These are phyloP conservation scores for Trogon melanurus DNA, from an alignment of 2,113 vertebrate species.

Conservation along the genomic window DNA sequence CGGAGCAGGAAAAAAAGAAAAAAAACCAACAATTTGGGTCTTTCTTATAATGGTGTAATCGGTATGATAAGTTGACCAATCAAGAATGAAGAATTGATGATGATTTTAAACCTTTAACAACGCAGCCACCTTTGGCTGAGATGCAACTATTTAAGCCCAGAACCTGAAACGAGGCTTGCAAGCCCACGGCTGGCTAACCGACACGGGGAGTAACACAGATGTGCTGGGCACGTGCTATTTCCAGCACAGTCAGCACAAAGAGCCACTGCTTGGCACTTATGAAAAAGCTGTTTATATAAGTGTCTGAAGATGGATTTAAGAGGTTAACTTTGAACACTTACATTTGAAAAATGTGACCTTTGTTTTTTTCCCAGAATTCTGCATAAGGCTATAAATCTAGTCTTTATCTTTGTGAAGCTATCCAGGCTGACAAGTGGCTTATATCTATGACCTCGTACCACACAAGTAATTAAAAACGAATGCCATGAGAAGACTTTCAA, in stretches of 20 bases:
- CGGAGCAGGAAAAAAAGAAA: neutral
- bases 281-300: neutral
- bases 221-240: rapidly evolving
- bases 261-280: neutral
- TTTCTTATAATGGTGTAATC: neutral
- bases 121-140: neutral
- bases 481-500: slow-evolving; percentile 54
- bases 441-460: slow-evolving; percentile 39
- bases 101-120: neutral
- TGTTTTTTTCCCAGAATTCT: slow-evolving; percentile 41
- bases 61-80: rapidly evolving
- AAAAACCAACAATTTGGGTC: too few relatives aligned
- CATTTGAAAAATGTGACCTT: slow-evolving; percentile 52
- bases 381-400: slow-evolving; percentile 13
- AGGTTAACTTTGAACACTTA: neutral
- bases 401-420: slow-evolving; percentile 52
- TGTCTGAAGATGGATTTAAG: neutral
- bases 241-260: neutral
- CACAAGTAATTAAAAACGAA: slow-evolving; percentile 65
- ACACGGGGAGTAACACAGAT: rapidly evolving
- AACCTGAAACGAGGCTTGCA: neutral
- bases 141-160: neutral
- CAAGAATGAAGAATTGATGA: neutral
- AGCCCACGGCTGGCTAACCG: neutral
- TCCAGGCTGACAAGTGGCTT: slow-evolving; percentile 56